Evolutionary conservation across 2,797 vertebrate genomes (phyloP).

Genomic region (Odontamblyopus lacepedii): DNA sequence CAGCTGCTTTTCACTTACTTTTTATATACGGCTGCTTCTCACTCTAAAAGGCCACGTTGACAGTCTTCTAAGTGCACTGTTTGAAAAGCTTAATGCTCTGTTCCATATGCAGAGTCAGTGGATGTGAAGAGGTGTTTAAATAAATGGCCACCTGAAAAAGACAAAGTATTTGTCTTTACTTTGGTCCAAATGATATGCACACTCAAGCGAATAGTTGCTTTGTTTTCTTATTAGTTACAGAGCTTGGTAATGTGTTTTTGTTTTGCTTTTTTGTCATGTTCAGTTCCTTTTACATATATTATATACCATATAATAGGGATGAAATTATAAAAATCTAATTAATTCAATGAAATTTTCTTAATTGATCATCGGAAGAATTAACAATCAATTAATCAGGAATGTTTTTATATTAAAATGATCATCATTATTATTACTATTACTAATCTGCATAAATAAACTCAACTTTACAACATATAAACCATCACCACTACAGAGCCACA

Average conservation of each 20-base stretch:
- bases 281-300: too few relatives aligned
- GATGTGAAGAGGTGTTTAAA: slow-evolving; percentile 16
- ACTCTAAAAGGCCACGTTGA: slow-evolving; percentile 5
- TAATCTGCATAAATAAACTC: too few relatives aligned
- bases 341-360: too few relatives aligned
- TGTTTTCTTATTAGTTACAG: slow-evolving; percentile 15
- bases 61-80: slow-evolving; percentile 14
- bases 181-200: slow-evolving; percentile 26
- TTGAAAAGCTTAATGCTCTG: slow-evolving; percentile 21
- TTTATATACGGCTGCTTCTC: slow-evolving; percentile 1
- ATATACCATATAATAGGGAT: too few relatives aligned
- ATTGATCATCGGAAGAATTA: too few relatives aligned
- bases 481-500: too few relatives aligned
- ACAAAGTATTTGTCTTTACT: slow-evolving; percentile 21
- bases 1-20: not conserved
- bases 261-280: too few relatives aligned
- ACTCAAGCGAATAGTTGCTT: slow-evolving; percentile 19
- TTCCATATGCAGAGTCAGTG: slow-evolving; percentile 21
- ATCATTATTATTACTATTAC: too few relatives aligned
- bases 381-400: too few relatives aligned
- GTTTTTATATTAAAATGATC: too few relatives aligned
- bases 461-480: too few relatives aligned
- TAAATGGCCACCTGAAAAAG: slow-evolving; percentile 34
- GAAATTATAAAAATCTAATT: too few relatives aligned
- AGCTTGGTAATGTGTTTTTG: not conserved